phyloP scores from a whole-genome alignment of 2,888 invertebrate genomes.

The Amorpha juglandis region DNA sequence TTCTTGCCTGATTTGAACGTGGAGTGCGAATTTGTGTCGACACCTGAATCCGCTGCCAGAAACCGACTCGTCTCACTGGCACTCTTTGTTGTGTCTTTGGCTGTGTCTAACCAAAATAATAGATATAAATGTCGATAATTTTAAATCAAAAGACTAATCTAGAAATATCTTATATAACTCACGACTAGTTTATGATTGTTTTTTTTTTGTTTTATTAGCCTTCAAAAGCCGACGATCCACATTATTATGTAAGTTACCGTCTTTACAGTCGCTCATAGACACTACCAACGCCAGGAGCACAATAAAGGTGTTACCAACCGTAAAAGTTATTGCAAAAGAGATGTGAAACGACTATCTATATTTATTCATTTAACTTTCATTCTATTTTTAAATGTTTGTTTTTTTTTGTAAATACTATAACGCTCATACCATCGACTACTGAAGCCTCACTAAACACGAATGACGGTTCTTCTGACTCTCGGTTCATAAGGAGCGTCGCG shows the following conservation, averaged over 20 bases:
- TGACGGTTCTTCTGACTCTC: constrained; percentile 26
- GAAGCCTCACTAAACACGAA: constrained; percentile 31
- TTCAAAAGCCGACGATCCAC: no score
- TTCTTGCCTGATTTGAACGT: constrained; percentile 39
- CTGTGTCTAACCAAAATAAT: background rate
- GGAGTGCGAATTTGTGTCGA: constrained; percentile 50
- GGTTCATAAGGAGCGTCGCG: constrained; percentile 39
- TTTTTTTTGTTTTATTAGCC: no score
- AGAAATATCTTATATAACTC: no score
- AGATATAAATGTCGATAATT: background rate
- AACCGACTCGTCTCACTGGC: background rate
- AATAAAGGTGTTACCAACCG: no score
- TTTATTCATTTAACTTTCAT: no score
- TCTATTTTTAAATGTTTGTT: background rate
- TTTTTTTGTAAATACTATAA: background rate
- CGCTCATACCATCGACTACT: constrained; percentile 34
- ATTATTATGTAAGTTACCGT: no score
- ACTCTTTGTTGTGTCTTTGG: background rate
- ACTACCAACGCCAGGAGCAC: no score
- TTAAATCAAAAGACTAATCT: background rate
- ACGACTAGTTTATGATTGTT: no score
- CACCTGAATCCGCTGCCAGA: constrained; percentile 54
- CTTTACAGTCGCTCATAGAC: no score
- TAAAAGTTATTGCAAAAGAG: background rate
- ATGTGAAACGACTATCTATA: no score